Evolutionary conservation across 2,888 invertebrate species (phyloP).

Genomic region (Cotesia congregata): DNA sequence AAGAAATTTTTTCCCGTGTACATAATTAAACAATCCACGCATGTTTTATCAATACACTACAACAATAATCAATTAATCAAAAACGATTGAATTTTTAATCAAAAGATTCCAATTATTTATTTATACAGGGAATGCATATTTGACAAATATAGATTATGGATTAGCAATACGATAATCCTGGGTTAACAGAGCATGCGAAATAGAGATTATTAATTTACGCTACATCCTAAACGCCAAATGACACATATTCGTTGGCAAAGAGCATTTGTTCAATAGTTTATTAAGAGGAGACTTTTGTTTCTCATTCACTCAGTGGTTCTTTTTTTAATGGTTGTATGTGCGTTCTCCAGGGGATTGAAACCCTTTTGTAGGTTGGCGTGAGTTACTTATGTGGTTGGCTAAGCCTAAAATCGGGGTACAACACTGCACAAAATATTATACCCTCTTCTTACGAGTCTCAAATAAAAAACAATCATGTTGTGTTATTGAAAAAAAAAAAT

Average conservation of each 20-base stretch:
- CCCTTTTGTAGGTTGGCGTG: constrained; percentile 66
- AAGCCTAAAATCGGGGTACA: constrained; percentile 56
- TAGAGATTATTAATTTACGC: constrained; percentile 8
- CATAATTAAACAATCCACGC: not conserved
- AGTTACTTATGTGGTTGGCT: constrained; percentile 65
- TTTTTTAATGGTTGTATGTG: constrained; percentile 11
- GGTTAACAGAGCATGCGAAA: not conserved
- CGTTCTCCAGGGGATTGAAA: constrained; percentile 54
- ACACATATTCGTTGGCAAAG: constrained; percentile 52
- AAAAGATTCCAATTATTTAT: constrained; percentile 3
- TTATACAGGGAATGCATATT: constrained; percentile 13
- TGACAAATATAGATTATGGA: not conserved
- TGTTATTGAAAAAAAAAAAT: constrained; percentile 14
- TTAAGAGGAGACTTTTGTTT: constrained; percentile 51
- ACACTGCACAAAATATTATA: constrained; percentile 8
- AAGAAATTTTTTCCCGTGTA: no score
- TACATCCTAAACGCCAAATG: constrained; percentile 15
- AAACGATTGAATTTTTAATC: constrained; percentile 8
- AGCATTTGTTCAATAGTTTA: constrained; percentile 63
- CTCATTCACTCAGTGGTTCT: not conserved
- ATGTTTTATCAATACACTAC: not conserved
- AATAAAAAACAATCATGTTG: not conserved
- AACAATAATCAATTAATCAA: constrained; percentile 4
- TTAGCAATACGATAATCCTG: not conserved
- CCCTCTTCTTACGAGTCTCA: constrained; percentile 19